phyloP scores from a whole-genome alignment of 2,113 vertebrate species.

The Phylloscopus trochiloides region DNA sequence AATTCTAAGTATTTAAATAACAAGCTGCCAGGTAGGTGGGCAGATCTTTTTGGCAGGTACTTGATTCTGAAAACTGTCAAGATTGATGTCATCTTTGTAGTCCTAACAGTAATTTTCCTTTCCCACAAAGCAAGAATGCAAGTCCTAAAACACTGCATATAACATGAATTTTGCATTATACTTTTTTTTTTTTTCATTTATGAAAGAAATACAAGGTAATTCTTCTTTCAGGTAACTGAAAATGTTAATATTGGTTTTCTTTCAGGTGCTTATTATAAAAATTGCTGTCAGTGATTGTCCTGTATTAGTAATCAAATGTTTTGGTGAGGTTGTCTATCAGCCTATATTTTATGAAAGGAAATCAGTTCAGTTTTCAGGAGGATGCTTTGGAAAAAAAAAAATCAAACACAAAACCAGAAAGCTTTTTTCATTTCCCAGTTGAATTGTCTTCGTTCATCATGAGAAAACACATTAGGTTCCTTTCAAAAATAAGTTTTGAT shows the following conservation, averaged over 20 bases:
- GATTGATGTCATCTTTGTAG: constrained; percentile 1
- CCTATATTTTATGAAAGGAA: not conserved
- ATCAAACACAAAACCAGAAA: fast-evolving
- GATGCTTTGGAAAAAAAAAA: not conserved
- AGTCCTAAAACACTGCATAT: not conserved
- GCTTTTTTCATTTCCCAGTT: not conserved
- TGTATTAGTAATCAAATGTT: not conserved
- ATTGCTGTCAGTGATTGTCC: not conserved
- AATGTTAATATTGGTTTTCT: not conserved
- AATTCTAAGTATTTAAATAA: not conserved
- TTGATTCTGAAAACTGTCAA: not conserved
- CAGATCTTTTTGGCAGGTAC: not conserved
- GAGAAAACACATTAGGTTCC: not conserved
- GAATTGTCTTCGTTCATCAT: not conserved
- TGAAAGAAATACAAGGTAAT: not conserved
- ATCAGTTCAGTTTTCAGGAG: not conserved
- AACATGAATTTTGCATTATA: not conserved
- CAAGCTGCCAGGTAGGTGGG: not conserved
- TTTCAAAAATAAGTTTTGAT: not conserved
- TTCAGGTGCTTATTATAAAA: not conserved
- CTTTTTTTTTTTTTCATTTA: not conserved
- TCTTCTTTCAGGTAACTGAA: not conserved
- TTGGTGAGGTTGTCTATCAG: not conserved
- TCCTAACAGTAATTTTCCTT: not conserved
- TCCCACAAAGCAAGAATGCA: not conserved